Percentiles rank a stretch among this genome's conserved stretches.
phyloP scores from a whole-genome alignment of 2,888 invertebrate species.

The Cephus pygmeus region DNA sequence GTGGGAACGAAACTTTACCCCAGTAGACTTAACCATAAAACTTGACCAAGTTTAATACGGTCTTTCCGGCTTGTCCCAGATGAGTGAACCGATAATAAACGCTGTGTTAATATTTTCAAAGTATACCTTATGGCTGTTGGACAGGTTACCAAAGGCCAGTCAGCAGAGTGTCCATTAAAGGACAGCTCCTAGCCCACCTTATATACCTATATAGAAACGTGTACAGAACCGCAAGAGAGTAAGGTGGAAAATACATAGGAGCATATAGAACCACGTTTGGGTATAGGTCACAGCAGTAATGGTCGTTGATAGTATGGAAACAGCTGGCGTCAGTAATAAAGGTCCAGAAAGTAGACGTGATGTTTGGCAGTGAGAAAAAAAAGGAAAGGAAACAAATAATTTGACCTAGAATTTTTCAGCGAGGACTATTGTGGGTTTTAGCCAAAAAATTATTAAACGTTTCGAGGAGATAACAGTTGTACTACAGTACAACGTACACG shows the following conservation, averaged over 20 bases:
- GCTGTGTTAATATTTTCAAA: background rate
- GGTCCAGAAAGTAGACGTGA: background rate
- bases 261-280: background rate
- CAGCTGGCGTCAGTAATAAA: conserved; percentile 6
- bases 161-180: background rate
- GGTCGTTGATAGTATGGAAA: background rate
- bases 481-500: too few relatives aligned
- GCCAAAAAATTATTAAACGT: background rate
- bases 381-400: background rate
- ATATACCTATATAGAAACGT: background rate
- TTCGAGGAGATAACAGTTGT: background rate
- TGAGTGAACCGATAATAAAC: background rate
- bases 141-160: background rate
- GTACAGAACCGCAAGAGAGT: background rate
- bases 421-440: background rate
- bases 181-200: background rate
- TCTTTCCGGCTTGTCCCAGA: background rate
- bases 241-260: background rate
- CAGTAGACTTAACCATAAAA: background rate
- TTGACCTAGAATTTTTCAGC: background rate
- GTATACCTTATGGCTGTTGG: conserved; percentile 1
- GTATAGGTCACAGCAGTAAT: background rate
- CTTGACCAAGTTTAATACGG: background rate
- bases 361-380: background rate
- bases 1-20: background rate